phyloP scores from a whole-genome alignment of 2,113 vertebrate genomes.

The Sclerurus mexicanus region DNA sequence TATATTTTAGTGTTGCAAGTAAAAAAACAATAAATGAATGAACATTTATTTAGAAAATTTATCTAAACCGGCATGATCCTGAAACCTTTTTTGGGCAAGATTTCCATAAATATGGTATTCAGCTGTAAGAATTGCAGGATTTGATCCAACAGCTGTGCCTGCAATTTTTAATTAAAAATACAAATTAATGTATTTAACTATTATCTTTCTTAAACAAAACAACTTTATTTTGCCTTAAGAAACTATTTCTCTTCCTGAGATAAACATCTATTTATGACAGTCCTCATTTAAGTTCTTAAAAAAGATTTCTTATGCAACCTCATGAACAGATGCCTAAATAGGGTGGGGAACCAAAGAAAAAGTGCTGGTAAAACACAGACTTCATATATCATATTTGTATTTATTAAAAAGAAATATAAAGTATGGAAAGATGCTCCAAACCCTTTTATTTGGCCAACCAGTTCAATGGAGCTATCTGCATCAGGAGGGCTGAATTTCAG shows the following conservation, averaged over 20 bases:
- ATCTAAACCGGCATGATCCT: not conserved
- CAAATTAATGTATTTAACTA: not conserved
- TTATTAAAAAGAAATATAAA: not conserved
- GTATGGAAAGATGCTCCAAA: not conserved
- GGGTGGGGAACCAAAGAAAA: not conserved
- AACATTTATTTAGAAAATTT: constrained; percentile 61
- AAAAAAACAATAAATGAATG: constrained; percentile 67
- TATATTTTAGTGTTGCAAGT: constrained; percentile 41
- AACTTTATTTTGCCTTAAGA: not conserved
- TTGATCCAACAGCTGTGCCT: not conserved
- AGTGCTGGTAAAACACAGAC: not conserved
- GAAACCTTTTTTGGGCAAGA: not conserved
- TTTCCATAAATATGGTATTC: not conserved
- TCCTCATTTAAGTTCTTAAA: not conserved
- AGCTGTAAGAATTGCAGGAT: not conserved
- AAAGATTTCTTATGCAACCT: not conserved
- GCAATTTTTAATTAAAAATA: not conserved
- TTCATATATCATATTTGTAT: not conserved
- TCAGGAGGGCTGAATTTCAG: not conserved
- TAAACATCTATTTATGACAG: constrained; percentile 1
- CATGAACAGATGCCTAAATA: not conserved
- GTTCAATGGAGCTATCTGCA: not conserved
- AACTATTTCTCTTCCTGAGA: not conserved
- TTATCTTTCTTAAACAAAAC: not conserved
- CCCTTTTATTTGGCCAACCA: not conserved